Base-by-base conservation (phyloP, 1,140 invertebrate genomes). In the Caenorhabditis latens region DNA sequence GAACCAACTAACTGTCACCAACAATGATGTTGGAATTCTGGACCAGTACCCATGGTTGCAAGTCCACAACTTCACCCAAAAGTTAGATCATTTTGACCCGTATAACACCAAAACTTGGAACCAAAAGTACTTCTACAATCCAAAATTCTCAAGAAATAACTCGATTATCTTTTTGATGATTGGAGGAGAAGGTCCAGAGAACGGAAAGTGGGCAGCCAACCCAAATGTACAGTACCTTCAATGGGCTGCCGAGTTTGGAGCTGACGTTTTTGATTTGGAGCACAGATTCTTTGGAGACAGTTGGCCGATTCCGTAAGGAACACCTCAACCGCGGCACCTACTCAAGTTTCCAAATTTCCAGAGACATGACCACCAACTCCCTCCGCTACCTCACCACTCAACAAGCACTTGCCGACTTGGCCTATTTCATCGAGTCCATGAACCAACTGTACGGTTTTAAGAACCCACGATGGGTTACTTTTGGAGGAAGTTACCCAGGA, bases 241-340 rank as follows among this genome's bases (percentile, higher is more conserved):
- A 88, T 96, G 96, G 94, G 96, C 96, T 0, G 94, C 95, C 90
- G 93, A 95, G 86, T 95, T 95, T 92, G 95, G 95, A 79, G 97
- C 97, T 0, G 93, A 97, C 4, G 96, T 96, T 88, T 95, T 98
- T 58, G 95, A 95, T 93, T 89, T 98, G 42, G 97, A 98, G 92
- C 97, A 99, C 94, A 94, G 97, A 84, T 98, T 95, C 93, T 98
- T 98, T 94, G 97, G 97, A 86, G 95, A 96, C 93, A 97, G 96
- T 93, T 95, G 95, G 91, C 97, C 97, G 4, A 96, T 96, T 24
- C 21, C 63, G 89, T 90, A 53, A 71, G 75, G 84, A 0, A 4
- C 13, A 32, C 0, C 0, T n/a, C 75, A n/a, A 1, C 75, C 21
- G 0, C 1, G 14, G 6, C 4, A 21, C 48, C 2, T 32, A 4